Base-by-base conservation (phyloP, 2,797 vertebrate species). In the Siniperca obscura region DNA sequence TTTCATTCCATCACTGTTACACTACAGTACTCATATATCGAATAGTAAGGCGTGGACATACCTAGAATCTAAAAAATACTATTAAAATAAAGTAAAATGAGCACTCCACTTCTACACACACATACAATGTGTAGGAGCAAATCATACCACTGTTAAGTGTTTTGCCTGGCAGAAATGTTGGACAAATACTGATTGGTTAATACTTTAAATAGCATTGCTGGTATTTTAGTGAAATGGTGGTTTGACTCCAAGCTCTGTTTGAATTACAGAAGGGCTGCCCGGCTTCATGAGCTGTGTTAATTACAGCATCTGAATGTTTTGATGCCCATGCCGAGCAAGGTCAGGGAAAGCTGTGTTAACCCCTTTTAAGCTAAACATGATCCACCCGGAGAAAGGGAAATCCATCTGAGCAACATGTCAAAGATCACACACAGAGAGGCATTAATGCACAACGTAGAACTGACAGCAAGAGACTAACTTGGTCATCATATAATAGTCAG, bases 281-380 rank as follows among this genome's bases (percentile, higher is more conserved):
- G 16, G 74, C 21, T 55, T 62, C 21, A 36, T 57, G 75, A 64
- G 44, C 80, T 81, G 50, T 62, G 67, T 66, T 59, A 16, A 22
- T 68, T 71, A 55, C 56, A 69, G 68, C 36, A 59, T 78, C 46
- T 27, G 46, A 53, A 16, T 81, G 78, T 84, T 76, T 56, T 55
- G 3, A 3, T 48, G 61, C 44, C 3, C 60, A 2, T 22, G 42
- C 4, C 34, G 50, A 44, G 40, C 17, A 27, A 72, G 87, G 85
- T 90, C 88, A 89, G 70, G 81, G 71, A 82, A 69, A 86, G 89
- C 79, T 91, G 81, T 87, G 67, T 88, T 91, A 87, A 89, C 86
- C 80, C 76, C n/a, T 64, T 74, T 80, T 76, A 64, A 71, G 48
- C 75, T 71, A 40, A 81, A 80, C 74, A 82, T 82, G 80, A 85